Evolutionary conservation across 2,888 invertebrate species (phyloP).

Genomic region (Apamea monoglypha): DNA sequence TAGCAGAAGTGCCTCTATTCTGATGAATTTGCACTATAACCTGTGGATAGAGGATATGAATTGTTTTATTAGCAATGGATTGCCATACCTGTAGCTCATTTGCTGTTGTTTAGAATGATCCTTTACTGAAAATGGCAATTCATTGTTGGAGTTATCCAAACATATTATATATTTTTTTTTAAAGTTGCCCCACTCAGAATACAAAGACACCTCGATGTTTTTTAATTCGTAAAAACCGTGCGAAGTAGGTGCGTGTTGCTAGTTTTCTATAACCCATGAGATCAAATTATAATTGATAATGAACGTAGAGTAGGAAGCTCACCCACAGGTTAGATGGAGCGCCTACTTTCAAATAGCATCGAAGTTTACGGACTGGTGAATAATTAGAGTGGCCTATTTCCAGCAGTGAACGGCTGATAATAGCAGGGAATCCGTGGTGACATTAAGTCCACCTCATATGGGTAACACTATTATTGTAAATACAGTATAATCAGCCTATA

Average conservation of each 20-base stretch:
- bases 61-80: neutral
- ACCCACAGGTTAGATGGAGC: neutral
- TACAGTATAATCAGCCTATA: too few relatives aligned
- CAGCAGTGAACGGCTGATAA: neutral
- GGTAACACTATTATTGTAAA: neutral
- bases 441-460: too few relatives aligned
- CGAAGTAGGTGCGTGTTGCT: neutral
- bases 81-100: neutral
- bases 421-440: neutral
- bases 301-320: neutral
- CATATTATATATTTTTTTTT: too few relatives aligned
- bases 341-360: neutral
- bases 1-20: constrained; percentile 63
- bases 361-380: neutral
- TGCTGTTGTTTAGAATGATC: neutral
- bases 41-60: constrained; percentile 3
- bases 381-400: neutral
- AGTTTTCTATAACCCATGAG: neutral
- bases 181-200: too few relatives aligned
- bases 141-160: neutral
- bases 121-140: neutral
- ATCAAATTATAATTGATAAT: neutral
- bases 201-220: too few relatives aligned
- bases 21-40: constrained; percentile 48
- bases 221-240: too few relatives aligned